Evolutionary conservation across 2,113 vertebrate genomes (phyloP).

Genomic region (Sisor rabdophorus): DNA sequence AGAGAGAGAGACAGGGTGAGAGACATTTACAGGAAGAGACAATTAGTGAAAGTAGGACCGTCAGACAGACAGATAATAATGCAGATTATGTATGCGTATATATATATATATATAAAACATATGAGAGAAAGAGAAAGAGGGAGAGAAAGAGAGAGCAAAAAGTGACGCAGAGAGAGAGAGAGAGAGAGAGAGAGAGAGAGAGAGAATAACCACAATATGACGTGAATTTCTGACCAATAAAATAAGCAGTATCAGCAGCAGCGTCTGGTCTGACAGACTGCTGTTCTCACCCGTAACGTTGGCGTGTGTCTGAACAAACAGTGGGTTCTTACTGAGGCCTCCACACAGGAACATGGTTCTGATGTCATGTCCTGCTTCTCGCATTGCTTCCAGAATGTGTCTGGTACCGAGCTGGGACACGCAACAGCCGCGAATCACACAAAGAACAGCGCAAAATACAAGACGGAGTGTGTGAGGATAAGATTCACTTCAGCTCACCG

Average conservation of each 20-base stretch:
- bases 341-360: slow-evolving; percentile 87
- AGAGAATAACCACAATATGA: no score
- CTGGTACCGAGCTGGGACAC: slow-evolving; percentile 82
- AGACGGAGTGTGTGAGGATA: not conserved
- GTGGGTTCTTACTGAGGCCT: slow-evolving; percentile 90
- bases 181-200: no score
- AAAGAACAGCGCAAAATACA: not conserved
- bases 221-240: not conserved
- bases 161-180: no score
- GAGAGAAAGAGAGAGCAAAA: not conserved
- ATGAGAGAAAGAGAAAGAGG: not conserved
- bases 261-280: not conserved
- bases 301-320: slow-evolving; percentile 89
- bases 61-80: no score
- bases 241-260: not conserved
- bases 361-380: slow-evolving; percentile 80
- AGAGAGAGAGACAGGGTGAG: no score
- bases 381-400: slow-evolving; percentile 86
- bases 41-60: no score
- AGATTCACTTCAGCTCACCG: slow-evolving; percentile 73
- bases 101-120: no score
- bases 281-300: slow-evolving; percentile 79
- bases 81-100: no score
- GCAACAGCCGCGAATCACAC: not conserved
- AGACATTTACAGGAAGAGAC: no score